These are phyloP conservation scores for Erethizon dorsatum DNA, from an alignment of 2,797 vertebrate species.

Conservation along the genomic window DNA sequence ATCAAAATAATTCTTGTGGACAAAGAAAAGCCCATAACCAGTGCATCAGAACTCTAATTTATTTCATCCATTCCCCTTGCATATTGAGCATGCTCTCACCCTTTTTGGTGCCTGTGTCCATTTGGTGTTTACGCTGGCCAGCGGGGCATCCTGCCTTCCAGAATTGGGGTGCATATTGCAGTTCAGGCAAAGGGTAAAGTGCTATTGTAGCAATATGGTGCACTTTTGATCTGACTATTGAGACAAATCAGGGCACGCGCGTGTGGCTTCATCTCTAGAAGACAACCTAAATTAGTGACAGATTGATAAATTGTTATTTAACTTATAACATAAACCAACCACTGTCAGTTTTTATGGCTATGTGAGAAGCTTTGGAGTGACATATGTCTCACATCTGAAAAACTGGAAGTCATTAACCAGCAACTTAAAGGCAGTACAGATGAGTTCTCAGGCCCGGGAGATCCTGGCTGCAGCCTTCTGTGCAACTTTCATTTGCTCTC, in stretches of 20 bases:
- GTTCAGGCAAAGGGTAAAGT: not conserved
- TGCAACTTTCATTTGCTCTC: not conserved
- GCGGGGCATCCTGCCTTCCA: not conserved
- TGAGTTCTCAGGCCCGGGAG: not conserved
- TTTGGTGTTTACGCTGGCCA: not conserved
- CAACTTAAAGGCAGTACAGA: not conserved
- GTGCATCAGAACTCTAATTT: not conserved
- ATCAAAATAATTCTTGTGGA: not conserved
- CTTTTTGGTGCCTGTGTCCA: not conserved
- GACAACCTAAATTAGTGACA: conserved; percentile 31
- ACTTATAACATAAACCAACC: not conserved
- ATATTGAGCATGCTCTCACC: not conserved
- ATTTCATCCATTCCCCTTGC: not conserved
- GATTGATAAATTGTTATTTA: conserved; percentile 65
- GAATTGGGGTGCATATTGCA: not conserved
- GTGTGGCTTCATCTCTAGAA: conserved; percentile 10
- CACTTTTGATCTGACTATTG: conserved; percentile 59
- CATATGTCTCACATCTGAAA: conserved; percentile 14
- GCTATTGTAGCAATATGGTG: not conserved
- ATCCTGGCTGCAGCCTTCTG: not conserved
- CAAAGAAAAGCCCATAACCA: conserved; percentile 4
- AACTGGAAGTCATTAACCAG: conserved; percentile 24
- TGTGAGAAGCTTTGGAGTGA: conserved; percentile 37
- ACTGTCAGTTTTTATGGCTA: conserved; percentile 53
- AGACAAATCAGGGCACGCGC: conserved; percentile 14